Percentiles rank a stretch among this genome's conserved stretches.
Conservation (phyloP, 2,797 vertebrate genomes). For the Sebastes flavidus region DNA sequence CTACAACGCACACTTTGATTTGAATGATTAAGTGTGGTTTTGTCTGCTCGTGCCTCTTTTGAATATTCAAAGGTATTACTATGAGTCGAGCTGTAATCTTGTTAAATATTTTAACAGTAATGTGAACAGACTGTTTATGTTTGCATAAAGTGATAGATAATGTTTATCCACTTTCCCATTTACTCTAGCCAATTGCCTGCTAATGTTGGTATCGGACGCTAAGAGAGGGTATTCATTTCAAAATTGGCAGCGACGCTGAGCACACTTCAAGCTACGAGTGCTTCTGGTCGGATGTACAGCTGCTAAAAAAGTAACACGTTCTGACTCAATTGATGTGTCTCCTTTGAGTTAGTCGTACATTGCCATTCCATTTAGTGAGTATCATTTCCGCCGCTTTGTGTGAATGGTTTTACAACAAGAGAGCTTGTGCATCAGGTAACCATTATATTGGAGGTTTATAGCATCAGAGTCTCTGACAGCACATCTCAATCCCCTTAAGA, state of each 20-base stretch:
- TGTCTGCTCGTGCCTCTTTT: constrained; percentile 6
- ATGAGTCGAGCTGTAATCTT: constrained; percentile 18
- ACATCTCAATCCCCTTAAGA: constrained; percentile 52
- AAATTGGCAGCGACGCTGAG: constrained; percentile 69
- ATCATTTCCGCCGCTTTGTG: constrained; percentile 50
- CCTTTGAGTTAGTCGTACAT: constrained; percentile 48
- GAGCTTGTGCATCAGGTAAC: constrained; percentile 57
- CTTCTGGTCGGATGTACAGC: constrained; percentile 70
- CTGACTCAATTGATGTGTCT: constrained; percentile 55
- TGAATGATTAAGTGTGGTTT: background rate
- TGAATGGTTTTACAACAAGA: constrained; percentile 43
- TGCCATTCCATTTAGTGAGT: constrained; percentile 39
- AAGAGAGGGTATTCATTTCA: constrained; percentile 76
- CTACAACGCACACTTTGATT: constrained; percentile 21
- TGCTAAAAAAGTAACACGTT: constrained; percentile 70
- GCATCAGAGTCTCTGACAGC: constrained; percentile 46
- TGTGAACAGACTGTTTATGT: constrained; percentile 73
- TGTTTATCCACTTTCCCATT: constrained; percentile 71
- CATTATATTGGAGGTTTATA: constrained; percentile 43
- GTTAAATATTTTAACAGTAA: constrained; percentile 42
- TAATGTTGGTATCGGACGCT: constrained; percentile 65
- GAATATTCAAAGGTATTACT: constrained; percentile 37
- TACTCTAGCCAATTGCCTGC: constrained; percentile 63
- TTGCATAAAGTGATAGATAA: constrained; percentile 63
- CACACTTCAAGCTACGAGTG: constrained; percentile 70